Evolutionary conservation across 2,797 vertebrate species (phyloP).

Genomic region (Pipistrellus kuhlii): DNA sequence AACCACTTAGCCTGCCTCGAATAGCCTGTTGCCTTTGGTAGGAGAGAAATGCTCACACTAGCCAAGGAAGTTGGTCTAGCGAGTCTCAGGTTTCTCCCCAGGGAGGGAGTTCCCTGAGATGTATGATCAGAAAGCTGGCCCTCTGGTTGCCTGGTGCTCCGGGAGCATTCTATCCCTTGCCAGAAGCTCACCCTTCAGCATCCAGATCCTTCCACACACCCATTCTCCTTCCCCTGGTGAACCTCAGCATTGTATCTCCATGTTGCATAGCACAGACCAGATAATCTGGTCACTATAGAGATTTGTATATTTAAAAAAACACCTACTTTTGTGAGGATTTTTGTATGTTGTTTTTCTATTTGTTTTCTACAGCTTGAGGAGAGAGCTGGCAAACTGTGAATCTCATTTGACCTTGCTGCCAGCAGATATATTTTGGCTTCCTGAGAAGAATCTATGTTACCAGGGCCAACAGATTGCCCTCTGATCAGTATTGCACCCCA

Average conservation of each 20-base stretch:
- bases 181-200: background rate
- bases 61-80: background rate
- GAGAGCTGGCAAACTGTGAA: constrained; percentile 81
- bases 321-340: constrained; percentile 81
- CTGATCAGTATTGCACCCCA: constrained; percentile 73
- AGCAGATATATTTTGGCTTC: constrained; percentile 74
- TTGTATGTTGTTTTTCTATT: constrained; percentile 84
- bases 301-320: constrained; percentile 83
- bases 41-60: background rate
- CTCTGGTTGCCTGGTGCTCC: background rate
- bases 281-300: constrained; percentile 75
- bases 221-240: background rate
- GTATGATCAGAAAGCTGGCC: background rate
- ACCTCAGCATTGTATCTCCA: constrained; percentile 66
- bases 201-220: constrained; percentile 34
- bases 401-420: constrained; percentile 82
- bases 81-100: background rate
- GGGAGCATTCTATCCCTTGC: background rate
- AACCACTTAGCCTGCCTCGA: constrained; percentile 24
- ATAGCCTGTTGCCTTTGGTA: constrained; percentile 4
- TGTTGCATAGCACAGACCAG: constrained; percentile 75
- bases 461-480: constrained; percentile 67
- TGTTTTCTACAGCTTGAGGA: constrained; percentile 82
- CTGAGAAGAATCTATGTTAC: constrained; percentile 71
- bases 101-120: background rate